Evolutionary conservation across 2,888 invertebrate genomes (phyloP).

Genomic region (Aplocera efformata): DNA sequence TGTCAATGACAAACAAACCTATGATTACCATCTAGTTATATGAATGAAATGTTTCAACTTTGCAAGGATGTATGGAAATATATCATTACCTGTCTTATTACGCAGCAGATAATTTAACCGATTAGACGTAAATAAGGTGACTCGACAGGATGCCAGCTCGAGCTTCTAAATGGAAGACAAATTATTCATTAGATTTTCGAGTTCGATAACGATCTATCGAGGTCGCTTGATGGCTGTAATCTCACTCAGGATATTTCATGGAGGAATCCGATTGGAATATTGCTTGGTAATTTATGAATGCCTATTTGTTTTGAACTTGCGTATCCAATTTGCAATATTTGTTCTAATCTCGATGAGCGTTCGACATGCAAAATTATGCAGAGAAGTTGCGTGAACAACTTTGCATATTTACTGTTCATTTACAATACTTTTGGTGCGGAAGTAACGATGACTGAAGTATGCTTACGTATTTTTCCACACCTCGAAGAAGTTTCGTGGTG

Average conservation of each 20-base stretch:
- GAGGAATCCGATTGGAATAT: constrained; percentile 11
- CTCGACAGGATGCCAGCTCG: constrained; percentile 27
- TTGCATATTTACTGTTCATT: too few species aligned
- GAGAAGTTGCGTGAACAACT: too few species aligned
- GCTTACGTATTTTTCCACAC: too few species aligned
- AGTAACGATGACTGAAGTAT: too few species aligned
- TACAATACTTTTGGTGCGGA: too few species aligned
- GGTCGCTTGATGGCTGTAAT: constrained; percentile 46
- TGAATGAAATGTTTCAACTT: constrained; percentile 19
- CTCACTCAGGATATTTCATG: constrained; percentile 26
- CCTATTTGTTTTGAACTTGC: too few species aligned
- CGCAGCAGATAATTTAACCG: constrained; percentile 27
- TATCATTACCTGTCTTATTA: constrained; percentile 27
- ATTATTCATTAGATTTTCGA: constrained; percentile 49
- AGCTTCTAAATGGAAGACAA: constrained; percentile 41
- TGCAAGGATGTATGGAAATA: constrained; percentile 26
- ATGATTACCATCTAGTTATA: constrained; percentile 15
- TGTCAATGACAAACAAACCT: constrained; percentile 16
- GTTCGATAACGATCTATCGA: constrained; percentile 48
- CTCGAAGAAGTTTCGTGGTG: too few species aligned
- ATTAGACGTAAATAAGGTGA: constrained; percentile 28
- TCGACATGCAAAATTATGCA: too few species aligned
- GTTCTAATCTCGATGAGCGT: too few species aligned
- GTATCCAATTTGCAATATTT: too few species aligned
- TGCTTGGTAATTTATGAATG: too few species aligned